Base-by-base conservation (phyloP, 2,888 invertebrate genomes). In the Euzetes globulus region DNA sequence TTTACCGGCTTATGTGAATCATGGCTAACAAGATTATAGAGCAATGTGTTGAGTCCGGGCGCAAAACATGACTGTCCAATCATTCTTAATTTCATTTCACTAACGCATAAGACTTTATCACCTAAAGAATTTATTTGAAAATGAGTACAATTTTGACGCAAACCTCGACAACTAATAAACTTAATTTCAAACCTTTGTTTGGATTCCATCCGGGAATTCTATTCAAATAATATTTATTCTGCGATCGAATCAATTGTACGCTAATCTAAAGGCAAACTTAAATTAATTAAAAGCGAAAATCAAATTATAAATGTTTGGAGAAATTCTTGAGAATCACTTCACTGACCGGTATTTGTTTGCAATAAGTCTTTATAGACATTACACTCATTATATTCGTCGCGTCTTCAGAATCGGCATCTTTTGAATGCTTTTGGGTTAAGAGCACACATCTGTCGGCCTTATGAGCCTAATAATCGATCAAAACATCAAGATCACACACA, bases 181-280 rank as follows among this genome's bases (percentile, higher is more conserved):
- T 45, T 45, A 11, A 15, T 19, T 19, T 15, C 19, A 25, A 25
- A 71, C 71, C 98, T 83, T 96, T 91, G 85, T 97, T 95, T 98
- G 98, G 99, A 86, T 99, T 98, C 99, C 98, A 99, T 79, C 96
- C 96, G 81, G 99, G 99, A 88, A 99, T 99, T 88, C 99, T 99
- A 81, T 99, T 87, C 84, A 99, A 88, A 85, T 99, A 99, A 82
- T 98, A 97, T 97, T 99, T 99, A 86, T 99, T 99, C 84, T 99
- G 98, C 86, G 99, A 99, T 86, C 99, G 99, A 94, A 99, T 96
- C 80, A 99, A 88, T 85, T 99, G 99, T 81, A 99, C 98, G 83
- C 99, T 99, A 81, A 99, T 55, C 74, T 74, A 27, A 37, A 70
- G n/a, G 22, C 27, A 58, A 33, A 29, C n/a, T 13, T 19, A 6